Base-by-base conservation (phyloP, 2,888 invertebrate species). In the Helobdella robusta region DNA sequence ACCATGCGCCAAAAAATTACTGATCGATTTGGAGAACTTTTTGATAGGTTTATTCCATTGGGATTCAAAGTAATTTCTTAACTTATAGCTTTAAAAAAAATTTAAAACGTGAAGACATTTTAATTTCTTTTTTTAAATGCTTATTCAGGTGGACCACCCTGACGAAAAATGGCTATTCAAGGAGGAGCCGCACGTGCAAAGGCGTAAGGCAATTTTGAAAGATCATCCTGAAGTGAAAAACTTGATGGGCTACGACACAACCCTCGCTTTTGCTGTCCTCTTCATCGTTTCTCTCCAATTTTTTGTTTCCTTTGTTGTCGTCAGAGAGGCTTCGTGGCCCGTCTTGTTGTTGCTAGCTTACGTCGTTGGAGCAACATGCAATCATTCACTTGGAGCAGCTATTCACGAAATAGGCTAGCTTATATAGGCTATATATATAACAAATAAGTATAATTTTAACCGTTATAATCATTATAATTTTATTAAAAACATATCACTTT, bases 121-220 rank as follows among this genome's bases (percentile, higher is more conserved):
- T n/a, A n/a, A n/a, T n/a, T n/a, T n/a, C n/a, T n/a, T n/a, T n/a
- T n/a, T n/a, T n/a, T n/a, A n/a, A n/a, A n/a, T n/a, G n/a, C n/a
- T n/a, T n/a, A n/a, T n/a, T n/a, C n/a, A n/a, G 48, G 46, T 68
- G 3, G 64, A 62, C 34, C 66, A 68, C 48, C 65, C 58, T 35
- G 75, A 78, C 40, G 76, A 95, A 78, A 25, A 35, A 0, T 97
- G 97, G 97, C 85, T 86, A 36, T 91, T 90, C 75, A 89, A 90
- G 0, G 95, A 95, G 76, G 97, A 98, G 78, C 97, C 97, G 1
- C 98, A 98, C 79, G 91, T 93, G 2, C 86, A 87, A 67, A 85
- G 97, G 66, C 84, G 98, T 68, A 89, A 90, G 83, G 84, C 89
- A 72, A 98, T 98, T 78, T 84, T 97, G 76, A 73, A 72, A 60